These are phyloP conservation scores for Notoglanidium macrostoma DNA, from an alignment of 2,797 vertebrate genomes.

Conservation along the genomic window DNA sequence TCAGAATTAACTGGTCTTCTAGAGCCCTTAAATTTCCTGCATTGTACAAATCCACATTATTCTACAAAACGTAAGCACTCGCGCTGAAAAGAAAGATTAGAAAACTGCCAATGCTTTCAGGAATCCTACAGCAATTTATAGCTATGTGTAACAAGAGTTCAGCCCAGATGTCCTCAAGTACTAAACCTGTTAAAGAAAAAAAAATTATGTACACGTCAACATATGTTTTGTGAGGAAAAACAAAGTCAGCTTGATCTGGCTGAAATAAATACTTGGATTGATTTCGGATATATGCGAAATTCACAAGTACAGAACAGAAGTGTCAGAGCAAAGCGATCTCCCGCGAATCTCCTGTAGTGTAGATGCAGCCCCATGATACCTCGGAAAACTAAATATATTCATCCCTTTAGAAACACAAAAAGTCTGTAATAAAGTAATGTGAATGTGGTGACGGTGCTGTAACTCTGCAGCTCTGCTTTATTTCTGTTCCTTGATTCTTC, in stretches of 20 bases:
- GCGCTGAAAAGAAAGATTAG: constrained; percentile 25
- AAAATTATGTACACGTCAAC: constrained; percentile 32
- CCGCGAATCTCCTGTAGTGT: constrained; percentile 6
- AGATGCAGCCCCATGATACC: constrained; percentile 17
- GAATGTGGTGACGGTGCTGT: not conserved
- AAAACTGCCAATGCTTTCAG: constrained; percentile 4
- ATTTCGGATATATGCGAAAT: constrained; percentile 35
- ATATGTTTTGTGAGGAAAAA: constrained; percentile 21
- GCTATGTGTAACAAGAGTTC: constrained; percentile 45
- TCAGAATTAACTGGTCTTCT: constrained; percentile 14
- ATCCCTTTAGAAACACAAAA: not conserved
- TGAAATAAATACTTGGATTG: constrained; percentile 50
- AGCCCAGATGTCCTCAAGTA: constrained; percentile 22
- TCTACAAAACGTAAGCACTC: constrained; percentile 25
- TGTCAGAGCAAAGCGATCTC: not conserved
- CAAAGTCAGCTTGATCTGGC: constrained; percentile 23
- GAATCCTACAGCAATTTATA: constrained; percentile 25
- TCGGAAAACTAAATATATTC: constrained; percentile 1
- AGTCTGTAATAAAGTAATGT: constrained; percentile 34
- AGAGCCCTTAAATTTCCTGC: constrained; percentile 2
- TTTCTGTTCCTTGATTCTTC: constrained; percentile 45
- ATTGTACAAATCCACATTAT: constrained; percentile 38
- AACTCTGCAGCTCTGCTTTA: constrained; percentile 16
- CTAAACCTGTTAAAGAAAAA: constrained; percentile 29
- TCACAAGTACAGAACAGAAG: constrained; percentile 19